These are phyloP conservation scores for Gallinago paraguaiae DNA, from an alignment of 2,113 vertebrate species.

Conservation along the genomic window DNA sequence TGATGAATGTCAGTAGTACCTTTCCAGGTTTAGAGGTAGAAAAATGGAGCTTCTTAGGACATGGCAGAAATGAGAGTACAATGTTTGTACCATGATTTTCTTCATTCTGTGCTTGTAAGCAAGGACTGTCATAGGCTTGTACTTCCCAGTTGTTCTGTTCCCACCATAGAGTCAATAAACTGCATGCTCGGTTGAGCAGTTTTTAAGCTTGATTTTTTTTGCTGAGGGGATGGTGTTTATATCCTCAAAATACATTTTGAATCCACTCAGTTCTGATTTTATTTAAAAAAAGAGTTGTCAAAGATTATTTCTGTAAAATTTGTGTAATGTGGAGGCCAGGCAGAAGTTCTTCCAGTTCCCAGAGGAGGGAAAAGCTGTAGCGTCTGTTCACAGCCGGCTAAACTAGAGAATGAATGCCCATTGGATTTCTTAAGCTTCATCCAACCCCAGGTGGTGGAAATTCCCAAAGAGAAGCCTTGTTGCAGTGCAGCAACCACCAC, in stretches of 20 bases:
- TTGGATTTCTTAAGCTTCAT: background rate
- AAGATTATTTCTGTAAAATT: background rate
- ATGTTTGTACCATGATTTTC: background rate
- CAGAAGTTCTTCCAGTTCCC: background rate
- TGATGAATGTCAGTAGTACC: background rate
- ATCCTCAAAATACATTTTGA: background rate
- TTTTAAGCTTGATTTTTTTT: background rate
- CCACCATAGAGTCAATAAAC: background rate
- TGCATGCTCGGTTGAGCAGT: background rate
- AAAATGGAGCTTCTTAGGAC: background rate
- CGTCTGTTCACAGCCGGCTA: background rate
- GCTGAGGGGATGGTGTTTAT: background rate
- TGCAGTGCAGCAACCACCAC: background rate
- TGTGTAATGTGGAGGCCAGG: background rate
- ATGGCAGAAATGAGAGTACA: background rate
- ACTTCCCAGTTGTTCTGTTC: background rate
- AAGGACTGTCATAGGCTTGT: background rate
- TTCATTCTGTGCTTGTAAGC: background rate
- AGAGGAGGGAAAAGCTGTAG: background rate
- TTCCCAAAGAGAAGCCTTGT: background rate
- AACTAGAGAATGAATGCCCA: background rate
- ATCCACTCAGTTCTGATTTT: background rate
- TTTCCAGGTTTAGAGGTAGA: background rate
- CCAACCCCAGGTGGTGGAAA: background rate
- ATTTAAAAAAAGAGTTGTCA: background rate